Conservation (phyloP, 2,797 vertebrate genomes). For the Peromyscus melanophrys region DNA sequence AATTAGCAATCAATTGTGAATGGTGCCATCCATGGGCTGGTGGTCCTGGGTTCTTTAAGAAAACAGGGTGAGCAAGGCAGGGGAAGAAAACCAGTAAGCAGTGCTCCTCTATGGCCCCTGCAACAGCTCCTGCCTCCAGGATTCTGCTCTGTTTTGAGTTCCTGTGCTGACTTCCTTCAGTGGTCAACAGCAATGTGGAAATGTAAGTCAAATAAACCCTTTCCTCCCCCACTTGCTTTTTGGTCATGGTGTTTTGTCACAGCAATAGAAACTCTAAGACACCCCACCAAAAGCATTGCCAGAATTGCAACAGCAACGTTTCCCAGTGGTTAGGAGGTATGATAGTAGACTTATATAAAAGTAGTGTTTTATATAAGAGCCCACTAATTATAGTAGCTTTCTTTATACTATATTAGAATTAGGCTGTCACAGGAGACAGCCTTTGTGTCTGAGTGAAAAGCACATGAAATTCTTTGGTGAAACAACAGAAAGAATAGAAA, state of each 20-base stretch:
- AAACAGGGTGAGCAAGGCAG: not conserved
- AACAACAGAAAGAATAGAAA: not conserved
- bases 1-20: not conserved
- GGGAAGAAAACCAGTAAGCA: not conserved
- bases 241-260: not conserved
- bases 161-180: not conserved
- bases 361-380: not conserved
- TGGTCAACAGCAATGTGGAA: not conserved
- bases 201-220: not conserved
- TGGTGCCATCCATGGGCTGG: not conserved
- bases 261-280: not conserved
- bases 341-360: not conserved
- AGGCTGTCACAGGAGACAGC: not conserved
- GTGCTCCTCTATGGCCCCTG: not conserved
- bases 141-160: not conserved
- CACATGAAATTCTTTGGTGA: not conserved
- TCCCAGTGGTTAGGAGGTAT: not conserved
- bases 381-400: not conserved
- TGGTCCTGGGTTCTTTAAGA: not conserved
- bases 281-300: not conserved
- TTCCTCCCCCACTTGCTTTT: not conserved
- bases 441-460: not conserved
- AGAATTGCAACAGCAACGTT: not conserved
- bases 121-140: not conserved
- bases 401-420: conserved; percentile 29